Percentiles rank a stretch among this genome's conserved stretches.
Evolutionary conservation across 37 sponge, comb jelly and placozoan species (phyloP).

Genomic region (Amphimedon queenslandica): DNA sequence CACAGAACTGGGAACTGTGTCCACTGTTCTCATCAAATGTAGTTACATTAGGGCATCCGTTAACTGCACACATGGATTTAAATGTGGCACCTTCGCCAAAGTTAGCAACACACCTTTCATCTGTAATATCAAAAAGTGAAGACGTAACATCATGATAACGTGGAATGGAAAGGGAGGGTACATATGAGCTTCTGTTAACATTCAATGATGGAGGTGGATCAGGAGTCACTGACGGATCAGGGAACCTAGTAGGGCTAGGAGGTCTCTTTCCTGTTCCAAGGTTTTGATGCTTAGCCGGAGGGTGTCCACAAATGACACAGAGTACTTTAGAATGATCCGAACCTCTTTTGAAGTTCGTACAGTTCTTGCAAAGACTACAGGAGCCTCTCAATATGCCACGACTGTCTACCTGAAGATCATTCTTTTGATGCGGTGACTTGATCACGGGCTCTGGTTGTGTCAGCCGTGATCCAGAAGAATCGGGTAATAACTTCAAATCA

Average conservation of each 20-base stretch:
- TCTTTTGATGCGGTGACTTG: too few species aligned
- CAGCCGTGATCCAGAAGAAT: too few species aligned
- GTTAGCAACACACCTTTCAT: too few species aligned
- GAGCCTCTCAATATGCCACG: constrained; percentile 29
- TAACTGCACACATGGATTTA: not conserved
- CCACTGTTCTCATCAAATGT: not conserved
- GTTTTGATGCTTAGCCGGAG: constrained; percentile 43
- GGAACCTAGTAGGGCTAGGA: not conserved
- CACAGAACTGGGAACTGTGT: not conserved
- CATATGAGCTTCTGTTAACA: too few species aligned
- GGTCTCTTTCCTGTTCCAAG: not conserved
- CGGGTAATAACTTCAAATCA: too few species aligned
- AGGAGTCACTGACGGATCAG: too few species aligned
- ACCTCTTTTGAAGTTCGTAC: not conserved
- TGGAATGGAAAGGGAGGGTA: too few species aligned
- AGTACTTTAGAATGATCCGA: not conserved
- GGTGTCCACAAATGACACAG: constrained; percentile 40
- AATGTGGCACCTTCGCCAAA: not conserved
- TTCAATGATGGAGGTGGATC: too few species aligned
- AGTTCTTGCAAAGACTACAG: not conserved
- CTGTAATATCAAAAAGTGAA: too few species aligned
- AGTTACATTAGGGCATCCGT: not conserved
- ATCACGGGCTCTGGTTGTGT: too few species aligned
- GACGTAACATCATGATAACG: too few species aligned
- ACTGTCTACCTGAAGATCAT: constrained; percentile 7